Conservation (phyloP, 2,888 invertebrate species). For the Diloba caeruleocephala region DNA sequence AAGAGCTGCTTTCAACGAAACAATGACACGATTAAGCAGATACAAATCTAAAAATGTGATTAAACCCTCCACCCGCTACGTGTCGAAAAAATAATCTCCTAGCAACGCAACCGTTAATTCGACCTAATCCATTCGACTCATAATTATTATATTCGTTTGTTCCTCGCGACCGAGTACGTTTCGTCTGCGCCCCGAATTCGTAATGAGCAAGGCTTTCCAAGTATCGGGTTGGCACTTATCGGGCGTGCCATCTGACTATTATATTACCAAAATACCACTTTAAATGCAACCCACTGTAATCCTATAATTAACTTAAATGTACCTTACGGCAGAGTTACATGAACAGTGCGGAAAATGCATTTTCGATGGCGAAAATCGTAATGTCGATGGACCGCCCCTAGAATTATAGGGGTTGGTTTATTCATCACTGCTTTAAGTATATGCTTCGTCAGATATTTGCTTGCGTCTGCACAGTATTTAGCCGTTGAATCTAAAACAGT, state of each 20-base stretch:
- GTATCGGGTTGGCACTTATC: conserved; percentile 84
- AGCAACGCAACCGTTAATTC: conserved; percentile 76
- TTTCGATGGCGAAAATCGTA: conserved; percentile 81
- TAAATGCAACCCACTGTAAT: conserved; percentile 83
- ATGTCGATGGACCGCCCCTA: conserved; percentile 74
- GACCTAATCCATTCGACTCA: conserved; percentile 79
- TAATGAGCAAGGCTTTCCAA: conserved; percentile 85
- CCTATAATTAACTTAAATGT: conserved; percentile 88
- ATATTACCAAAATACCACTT: conserved; percentile 88
- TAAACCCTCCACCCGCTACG: conserved; percentile 55
- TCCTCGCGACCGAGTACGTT: conserved; percentile 76
- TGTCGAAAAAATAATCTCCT: conserved; percentile 67
- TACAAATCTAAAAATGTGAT: conserved; percentile 55
- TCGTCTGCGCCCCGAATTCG: conserved; percentile 82
- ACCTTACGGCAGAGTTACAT: conserved; percentile 74
- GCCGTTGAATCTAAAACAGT: conserved; percentile 6
- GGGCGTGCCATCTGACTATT: conserved; percentile 88
- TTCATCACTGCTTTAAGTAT: conserved; percentile 72
- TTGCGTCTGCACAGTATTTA: conserved; percentile 26
- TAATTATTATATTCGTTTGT: conserved; percentile 88
- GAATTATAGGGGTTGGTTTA: conserved; percentile 72
- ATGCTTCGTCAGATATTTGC: conserved; percentile 58
- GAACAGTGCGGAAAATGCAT: conserved; percentile 85
- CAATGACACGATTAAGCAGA: conserved; percentile 49
- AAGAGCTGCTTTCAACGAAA: conserved; percentile 29